Percentiles rank a stretch among this genome's conserved stretches.
Conservation (phyloP, 2,888 invertebrate species). For the Philereme vetulata region DNA sequence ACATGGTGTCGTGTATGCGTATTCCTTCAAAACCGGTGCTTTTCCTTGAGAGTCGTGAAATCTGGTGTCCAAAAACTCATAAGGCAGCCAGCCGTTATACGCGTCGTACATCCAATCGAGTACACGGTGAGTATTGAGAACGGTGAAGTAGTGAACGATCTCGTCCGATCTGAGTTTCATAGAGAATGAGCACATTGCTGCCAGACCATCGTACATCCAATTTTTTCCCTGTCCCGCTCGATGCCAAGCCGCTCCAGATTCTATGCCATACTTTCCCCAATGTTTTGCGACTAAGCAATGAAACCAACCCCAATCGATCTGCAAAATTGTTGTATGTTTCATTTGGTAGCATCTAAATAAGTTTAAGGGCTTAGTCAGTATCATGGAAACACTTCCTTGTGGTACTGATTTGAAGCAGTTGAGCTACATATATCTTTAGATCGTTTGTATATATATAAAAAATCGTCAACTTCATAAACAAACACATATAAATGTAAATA, state of each 20-base stretch:
- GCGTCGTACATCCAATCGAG: constrained; percentile 48
- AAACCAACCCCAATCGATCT: constrained; percentile 56
- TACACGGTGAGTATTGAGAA: constrained; percentile 44
- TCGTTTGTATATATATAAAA: no score
- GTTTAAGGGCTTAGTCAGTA: no score
- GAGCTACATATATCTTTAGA: no score
- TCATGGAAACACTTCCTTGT: no score
- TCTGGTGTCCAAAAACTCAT: constrained; percentile 31
- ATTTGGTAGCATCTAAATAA: no score
- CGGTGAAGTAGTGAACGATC: constrained; percentile 47
- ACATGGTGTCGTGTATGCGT: no score
- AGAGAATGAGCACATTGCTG: constrained; percentile 45
- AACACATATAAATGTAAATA: no score
- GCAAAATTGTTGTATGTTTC: no score
- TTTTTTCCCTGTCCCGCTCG: constrained; percentile 22
- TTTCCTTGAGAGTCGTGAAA: constrained; percentile 13
- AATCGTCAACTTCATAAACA: no score
- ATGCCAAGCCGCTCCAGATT: constrained; percentile 47
- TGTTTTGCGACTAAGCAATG: constrained; percentile 39
- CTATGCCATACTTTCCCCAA: constrained; percentile 47
- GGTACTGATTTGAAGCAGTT: no score
- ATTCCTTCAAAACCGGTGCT: no score
- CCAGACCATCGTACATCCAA: constrained; percentile 44
- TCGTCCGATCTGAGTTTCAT: constrained; percentile 44
- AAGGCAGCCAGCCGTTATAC: constrained; percentile 38